Percentiles rank a stretch among this genome's conserved stretches.
phyloP scores from a whole-genome alignment of 64 coral and sea anemone genomes.

The Pocillopora verrucosa region DNA sequence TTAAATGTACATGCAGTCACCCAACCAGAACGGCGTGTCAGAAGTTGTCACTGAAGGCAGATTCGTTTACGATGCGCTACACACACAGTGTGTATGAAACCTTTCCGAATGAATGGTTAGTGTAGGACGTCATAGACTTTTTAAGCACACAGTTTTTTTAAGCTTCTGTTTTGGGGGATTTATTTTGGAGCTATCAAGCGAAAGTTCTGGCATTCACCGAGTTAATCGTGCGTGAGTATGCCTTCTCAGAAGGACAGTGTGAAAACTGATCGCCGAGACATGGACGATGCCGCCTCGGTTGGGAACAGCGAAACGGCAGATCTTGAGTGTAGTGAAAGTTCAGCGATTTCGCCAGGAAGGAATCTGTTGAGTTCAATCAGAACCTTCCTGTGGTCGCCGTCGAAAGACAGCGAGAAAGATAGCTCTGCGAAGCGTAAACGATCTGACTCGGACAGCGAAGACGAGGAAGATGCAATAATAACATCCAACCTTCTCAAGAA shows the following conservation, averaged over 20 bases:
- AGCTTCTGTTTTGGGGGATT: neutral
- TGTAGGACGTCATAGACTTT: neutral
- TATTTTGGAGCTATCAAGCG: neutral
- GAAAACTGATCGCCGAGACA: conserved; percentile 38
- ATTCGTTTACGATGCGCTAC: conserved; percentile 27
- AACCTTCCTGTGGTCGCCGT: conserved; percentile 96
- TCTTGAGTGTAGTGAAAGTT: conserved; percentile 60
- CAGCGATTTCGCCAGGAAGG: conserved; percentile 48
- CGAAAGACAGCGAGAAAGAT: conserved; percentile 60
- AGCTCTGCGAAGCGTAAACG: conserved; percentile 61
- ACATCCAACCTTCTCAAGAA: conserved; percentile 93
- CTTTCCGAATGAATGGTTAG: neutral
- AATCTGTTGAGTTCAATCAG: conserved; percentile 98
- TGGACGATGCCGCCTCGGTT: conserved; percentile 11
- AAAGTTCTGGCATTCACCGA: neutral
- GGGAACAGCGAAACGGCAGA: conserved; percentile 48
- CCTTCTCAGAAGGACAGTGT: conserved; percentile 4
- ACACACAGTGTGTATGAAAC: neutral
- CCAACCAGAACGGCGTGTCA: conserved; percentile 63
- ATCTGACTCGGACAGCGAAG: conserved; percentile 67
- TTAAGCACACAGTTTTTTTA: neutral
- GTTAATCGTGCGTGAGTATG: neutral
- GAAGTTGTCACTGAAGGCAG: conserved; percentile 23
- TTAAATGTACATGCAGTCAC: conserved; percentile 87
- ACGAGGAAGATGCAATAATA: conserved; percentile 89